These are phyloP conservation scores for Oreochromis niloticus DNA, from an alignment of 2,113 vertebrate genomes.

Conservation along the genomic window DNA sequence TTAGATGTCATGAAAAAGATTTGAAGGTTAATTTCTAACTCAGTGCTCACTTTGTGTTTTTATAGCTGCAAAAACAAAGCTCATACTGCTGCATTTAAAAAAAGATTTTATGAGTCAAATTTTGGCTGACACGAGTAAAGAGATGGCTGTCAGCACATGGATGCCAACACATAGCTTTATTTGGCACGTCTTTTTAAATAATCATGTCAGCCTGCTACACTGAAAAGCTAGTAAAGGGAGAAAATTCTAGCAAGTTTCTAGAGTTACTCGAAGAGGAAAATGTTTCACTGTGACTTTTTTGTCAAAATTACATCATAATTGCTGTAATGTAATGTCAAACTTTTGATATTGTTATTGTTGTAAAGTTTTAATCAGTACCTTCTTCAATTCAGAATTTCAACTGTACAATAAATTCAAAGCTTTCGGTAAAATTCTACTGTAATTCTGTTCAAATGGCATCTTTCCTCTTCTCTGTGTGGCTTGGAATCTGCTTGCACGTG, in stretches of 20 bases:
- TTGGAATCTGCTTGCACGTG: neutral
- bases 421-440: neutral
- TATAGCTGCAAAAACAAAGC: neutral
- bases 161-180: neutral
- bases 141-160: neutral
- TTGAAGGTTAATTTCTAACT: neutral
- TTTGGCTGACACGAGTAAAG: neutral
- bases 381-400: neutral
- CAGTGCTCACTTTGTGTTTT: neutral
- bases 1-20: neutral
- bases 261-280: neutral
- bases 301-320: neutral
- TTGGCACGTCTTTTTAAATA: neutral
- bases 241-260: neutral
- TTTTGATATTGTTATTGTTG: neutral
- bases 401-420: neutral
- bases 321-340: neutral
- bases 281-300: neutral
- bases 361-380: neutral
- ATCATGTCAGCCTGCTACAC: neutral
- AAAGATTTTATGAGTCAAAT: neutral
- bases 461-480: neutral
- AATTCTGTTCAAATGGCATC: neutral
- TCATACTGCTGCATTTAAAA: neutral
- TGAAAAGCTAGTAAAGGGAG: neutral